These are phyloP conservation scores for Magallana gigas DNA, from an alignment of 1,140 invertebrate genomes.

Conservation along the genomic window DNA sequence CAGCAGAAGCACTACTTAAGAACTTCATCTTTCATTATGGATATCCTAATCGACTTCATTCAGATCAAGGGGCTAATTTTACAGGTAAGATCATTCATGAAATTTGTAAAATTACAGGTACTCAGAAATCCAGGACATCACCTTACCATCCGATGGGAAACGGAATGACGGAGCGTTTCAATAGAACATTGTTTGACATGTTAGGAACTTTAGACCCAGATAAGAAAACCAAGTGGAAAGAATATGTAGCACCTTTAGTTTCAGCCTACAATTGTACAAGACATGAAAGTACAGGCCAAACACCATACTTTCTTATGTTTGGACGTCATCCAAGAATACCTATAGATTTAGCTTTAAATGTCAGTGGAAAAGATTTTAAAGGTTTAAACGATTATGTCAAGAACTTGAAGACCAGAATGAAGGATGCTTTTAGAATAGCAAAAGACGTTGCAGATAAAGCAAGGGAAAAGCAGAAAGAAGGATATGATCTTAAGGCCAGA, in stretches of 20 bases:
- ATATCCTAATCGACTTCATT: too few relatives aligned
- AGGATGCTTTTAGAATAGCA: constrained; percentile 41
- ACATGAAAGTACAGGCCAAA: too few relatives aligned
- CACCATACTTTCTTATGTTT: too few relatives aligned
- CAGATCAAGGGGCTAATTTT: too few relatives aligned
- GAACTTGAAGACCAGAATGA: constrained; percentile 8
- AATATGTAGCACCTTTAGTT: too few relatives aligned
- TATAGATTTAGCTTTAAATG: too few relatives aligned
- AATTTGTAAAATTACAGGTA: constrained; percentile 50
- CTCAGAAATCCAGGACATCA: constrained; percentile 72
- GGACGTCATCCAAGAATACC: too few relatives aligned
- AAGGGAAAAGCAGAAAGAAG: constrained; percentile 42
- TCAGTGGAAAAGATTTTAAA: too few relatives aligned
- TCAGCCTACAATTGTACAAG: too few relatives aligned
- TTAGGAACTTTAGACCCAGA: neutral
- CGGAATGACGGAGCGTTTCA: constrained; percentile 44
- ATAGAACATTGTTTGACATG: constrained; percentile 54
- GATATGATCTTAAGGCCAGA: neutral
- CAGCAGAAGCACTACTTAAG: too few relatives aligned
- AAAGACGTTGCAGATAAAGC: constrained; percentile 28
- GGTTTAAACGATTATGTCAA: constrained; percentile 31
- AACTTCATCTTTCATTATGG: too few relatives aligned
- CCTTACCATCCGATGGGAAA: constrained; percentile 46
- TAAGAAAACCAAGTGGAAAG: too few relatives aligned
- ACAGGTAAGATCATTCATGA: constrained; percentile 30